Evolutionary conservation across 2,113 vertebrate species (phyloP).

Genomic region (Gallinago jamesoni): DNA sequence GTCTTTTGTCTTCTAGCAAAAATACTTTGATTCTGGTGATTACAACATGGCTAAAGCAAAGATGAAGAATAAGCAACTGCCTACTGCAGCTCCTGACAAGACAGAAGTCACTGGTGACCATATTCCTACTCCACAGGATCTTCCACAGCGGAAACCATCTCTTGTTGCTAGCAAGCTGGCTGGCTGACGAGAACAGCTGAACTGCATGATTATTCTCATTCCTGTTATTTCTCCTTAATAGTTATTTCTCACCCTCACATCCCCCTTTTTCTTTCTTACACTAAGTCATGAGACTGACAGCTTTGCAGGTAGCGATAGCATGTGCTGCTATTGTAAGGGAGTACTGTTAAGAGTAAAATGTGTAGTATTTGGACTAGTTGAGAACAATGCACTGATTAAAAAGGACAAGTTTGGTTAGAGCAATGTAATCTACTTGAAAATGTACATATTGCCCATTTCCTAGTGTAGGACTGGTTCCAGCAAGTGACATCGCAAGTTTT

Average conservation of each 20-base stretch:
- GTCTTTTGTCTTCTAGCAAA: conserved; percentile 85
- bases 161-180: conserved; percentile 98
- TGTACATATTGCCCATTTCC: conserved; percentile 85
- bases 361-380: conserved; percentile 74
- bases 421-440: conserved; percentile 81
- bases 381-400: conserved; percentile 79
- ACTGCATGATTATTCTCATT: conserved; percentile 83
- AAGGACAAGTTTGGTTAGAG: conserved; percentile 76
- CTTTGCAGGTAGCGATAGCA: conserved; percentile 78
- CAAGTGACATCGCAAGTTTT: conserved; percentile 82
- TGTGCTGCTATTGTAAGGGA: conserved; percentile 80
- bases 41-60: conserved; percentile 99
- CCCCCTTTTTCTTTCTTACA: conserved; percentile 74
- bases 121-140: conserved; percentile 98
- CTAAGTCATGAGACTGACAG: conserved; percentile 76
- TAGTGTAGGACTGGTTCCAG: conserved; percentile 79
- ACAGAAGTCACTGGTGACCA: conserved; percentile 97
- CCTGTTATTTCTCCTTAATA: conserved; percentile 77
- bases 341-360: conserved; percentile 66
- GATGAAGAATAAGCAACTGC: conserved; percentile 97
- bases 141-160: conserved; percentile 98
- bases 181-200: conserved; percentile 85
- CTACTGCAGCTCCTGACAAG: conserved; percentile 91
- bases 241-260: conserved; percentile 69
- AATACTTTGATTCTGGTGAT: conserved; percentile 99